Evolutionary conservation across 2,888 invertebrate species (phyloP).

Genomic region (Cataglyphis altisquamis): DNA sequence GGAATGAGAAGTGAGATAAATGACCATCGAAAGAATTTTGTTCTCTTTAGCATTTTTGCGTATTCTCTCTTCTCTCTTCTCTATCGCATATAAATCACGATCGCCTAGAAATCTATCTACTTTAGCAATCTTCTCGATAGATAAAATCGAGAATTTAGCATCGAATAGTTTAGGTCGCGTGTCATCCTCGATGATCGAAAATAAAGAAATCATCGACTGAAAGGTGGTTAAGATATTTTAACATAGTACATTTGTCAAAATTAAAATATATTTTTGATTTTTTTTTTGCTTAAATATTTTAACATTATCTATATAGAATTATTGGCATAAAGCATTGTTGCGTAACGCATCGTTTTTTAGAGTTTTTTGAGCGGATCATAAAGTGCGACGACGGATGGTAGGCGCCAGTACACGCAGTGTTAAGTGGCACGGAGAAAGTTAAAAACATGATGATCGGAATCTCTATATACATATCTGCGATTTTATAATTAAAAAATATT

Average conservation of each 20-base stretch:
- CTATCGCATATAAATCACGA: slow-evolving; percentile 63
- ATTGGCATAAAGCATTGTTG: background rate
- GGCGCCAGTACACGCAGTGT: background rate
- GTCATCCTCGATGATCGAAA: background rate
- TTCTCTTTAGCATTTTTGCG: slow-evolving; percentile 62
- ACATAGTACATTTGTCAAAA: background rate
- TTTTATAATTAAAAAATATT: slow-evolving; percentile 47
- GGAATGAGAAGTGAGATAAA: slow-evolving; percentile 75
- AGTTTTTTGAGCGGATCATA: slow-evolving; percentile 11
- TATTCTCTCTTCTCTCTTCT: background rate
- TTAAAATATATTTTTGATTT: background rate
- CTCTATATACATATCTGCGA: background rate
- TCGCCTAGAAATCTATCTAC: slow-evolving; percentile 22
- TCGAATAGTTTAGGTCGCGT: slow-evolving; percentile 56
- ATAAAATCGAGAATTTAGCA: slow-evolving; percentile 35
- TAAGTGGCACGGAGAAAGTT: slow-evolving; percentile 43
- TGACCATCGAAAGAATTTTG: slow-evolving; percentile 71
- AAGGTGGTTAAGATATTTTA: background rate
- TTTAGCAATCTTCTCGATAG: slow-evolving; percentile 35
- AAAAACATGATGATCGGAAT: background rate
- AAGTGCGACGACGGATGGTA: background rate
- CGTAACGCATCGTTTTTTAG: slow-evolving; percentile 11
- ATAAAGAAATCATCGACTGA: background rate
- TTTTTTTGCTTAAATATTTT: background rate
- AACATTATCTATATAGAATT: background rate